Conservation (phyloP, 2,888 invertebrate species). For the Rosalia funebris region DNA sequence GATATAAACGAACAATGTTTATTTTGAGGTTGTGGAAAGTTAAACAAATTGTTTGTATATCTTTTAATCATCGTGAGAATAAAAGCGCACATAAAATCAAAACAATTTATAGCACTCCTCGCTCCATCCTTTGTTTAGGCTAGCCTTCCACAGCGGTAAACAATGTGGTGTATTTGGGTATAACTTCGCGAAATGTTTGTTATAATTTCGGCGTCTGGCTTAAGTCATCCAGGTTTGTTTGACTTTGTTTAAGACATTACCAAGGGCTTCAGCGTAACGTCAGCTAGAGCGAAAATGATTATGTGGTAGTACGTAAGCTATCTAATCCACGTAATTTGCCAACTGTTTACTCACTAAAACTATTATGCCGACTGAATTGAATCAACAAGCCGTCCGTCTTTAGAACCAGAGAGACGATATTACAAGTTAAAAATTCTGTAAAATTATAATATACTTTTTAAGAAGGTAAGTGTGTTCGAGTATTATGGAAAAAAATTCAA, state of each 20-base stretch:
- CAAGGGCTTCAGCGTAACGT: background rate
- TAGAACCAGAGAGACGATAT: too few species aligned
- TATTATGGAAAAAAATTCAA: too few species aligned
- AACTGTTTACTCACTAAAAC: too few species aligned
- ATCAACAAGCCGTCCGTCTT: too few species aligned
- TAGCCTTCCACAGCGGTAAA: constrained; percentile 5
- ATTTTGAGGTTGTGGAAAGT: constrained; percentile 19
- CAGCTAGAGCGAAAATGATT: background rate
- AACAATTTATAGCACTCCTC: constrained; percentile 9
- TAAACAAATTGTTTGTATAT: constrained; percentile 13
- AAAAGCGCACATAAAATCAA: constrained; percentile 14
- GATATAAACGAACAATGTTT: constrained; percentile 13
- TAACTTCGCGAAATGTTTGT: constrained; percentile 13
- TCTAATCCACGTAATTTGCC: too few species aligned
- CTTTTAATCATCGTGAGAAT: constrained; percentile 23
- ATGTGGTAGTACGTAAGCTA: too few species aligned
- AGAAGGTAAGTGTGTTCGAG: too few species aligned
- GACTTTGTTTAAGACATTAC: background rate
- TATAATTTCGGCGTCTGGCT: constrained; percentile 10
- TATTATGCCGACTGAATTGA: too few species aligned
- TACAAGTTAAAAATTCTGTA: too few species aligned
- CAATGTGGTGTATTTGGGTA: constrained; percentile 5
- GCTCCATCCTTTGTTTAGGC: constrained; percentile 14
- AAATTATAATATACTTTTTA: too few species aligned
- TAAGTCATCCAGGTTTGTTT: constrained; percentile 12